Percentiles rank a stretch among this genome's conserved stretches.
These are phyloP conservation scores for Operophtera brumata DNA, from an alignment of 2,888 invertebrate genomes.

Conservation along the genomic window DNA sequence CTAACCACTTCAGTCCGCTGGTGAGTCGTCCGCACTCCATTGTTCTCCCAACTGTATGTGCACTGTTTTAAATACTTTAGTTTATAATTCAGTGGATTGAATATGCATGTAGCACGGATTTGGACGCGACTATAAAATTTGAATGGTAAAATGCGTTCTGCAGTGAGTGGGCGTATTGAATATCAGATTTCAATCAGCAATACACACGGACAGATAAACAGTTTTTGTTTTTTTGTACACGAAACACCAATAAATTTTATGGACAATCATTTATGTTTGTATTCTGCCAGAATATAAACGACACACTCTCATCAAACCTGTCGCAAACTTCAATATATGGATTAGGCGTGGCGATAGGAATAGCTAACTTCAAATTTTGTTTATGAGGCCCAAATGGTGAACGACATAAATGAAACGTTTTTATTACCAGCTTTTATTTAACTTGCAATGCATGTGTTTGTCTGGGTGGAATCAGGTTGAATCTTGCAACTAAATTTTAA, in stretches of 20 bases:
- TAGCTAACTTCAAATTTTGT: neutral
- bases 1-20: constrained; percentile 59
- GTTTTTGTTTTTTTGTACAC: constrained; percentile 20
- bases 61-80: constrained; percentile 41
- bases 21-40: constrained; percentile 67
- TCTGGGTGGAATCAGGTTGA: no score
- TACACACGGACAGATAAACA: constrained; percentile 38
- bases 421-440: no score
- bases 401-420: constrained; percentile 9
- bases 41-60: constrained; percentile 38
- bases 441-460: no score
- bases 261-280: constrained; percentile 12
- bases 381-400: constrained; percentile 17
- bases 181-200: constrained; percentile 62
- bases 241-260: constrained; percentile 22
- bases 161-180: constrained; percentile 60
- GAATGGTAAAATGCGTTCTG: constrained; percentile 47
- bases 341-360: neutral
- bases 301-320: constrained; percentile 10
- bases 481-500: no score
- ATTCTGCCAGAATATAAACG: constrained; percentile 10
- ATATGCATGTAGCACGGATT: constrained; percentile 37
- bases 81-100: constrained; percentile 43
- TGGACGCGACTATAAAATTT: constrained; percentile 38
- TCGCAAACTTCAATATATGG: constrained; percentile 3